Evolutionary conservation across 2,797 vertebrate genomes (phyloP), one percentile per base, ranked within the genome.

Genomic region (Euphonia xanthogaster): DNA sequence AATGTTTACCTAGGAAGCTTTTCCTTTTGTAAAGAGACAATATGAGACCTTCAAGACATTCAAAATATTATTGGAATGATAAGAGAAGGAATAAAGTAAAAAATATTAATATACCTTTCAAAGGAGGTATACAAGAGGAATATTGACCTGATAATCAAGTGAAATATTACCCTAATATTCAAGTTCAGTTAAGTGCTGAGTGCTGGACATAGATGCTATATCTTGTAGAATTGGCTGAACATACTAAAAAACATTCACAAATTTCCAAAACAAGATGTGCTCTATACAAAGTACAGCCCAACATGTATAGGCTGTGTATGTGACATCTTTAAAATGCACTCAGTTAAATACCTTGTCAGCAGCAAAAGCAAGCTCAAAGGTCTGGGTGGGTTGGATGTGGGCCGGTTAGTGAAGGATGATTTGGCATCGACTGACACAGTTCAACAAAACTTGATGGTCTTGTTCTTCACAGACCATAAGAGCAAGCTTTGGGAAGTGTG

Each of bases 51-150:
- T 24, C 20, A 39, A 57, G 21, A 37, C 10, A 67, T 75, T 89
- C 30, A 84, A 75, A 83, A 86, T 35, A 78, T 35, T 51, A 86
- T 4, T 61, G 15, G n/a, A 94, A 87, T 50, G 21, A 81, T 73
- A 91, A 73, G 23, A 82, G 33, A 77, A 75, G 5, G 20, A 70
- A 79, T 53, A 79, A 79, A 70, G 40, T 33, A 92, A 68, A 73
- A 76, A 92, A 91, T 33, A 87, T 45, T 63, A 76, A 88, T 54
- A 37, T 35, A 23, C 10, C 42, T 88, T 77, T 86, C 45, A 78
- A 54, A 72, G 15, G 19, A 67, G 31, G 4, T 20, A 76, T 22
- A 25, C 4, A 51, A 77, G 18, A 54, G 30, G 58, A 54, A 48
- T 61, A 88, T 4, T 74, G 22, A 33, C 22, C 25, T 47, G 40